A percentile compares a stretch with the other conserved stretches of the same genome.
These are phyloP conservation scores for Drosophila kanekoi DNA, from an alignment of 2,888 invertebrate species.

Conservation along the genomic window DNA sequence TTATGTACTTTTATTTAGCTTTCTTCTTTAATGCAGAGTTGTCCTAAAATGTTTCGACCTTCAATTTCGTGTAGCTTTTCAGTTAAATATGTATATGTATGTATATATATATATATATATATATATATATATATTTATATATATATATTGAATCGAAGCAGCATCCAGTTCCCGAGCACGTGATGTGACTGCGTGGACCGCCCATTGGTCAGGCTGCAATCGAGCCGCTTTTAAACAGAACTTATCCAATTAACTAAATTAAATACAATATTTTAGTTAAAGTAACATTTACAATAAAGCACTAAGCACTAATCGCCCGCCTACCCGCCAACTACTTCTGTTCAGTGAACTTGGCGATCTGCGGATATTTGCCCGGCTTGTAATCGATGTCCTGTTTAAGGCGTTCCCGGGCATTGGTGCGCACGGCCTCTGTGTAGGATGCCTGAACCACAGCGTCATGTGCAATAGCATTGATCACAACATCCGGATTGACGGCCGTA, in stretches of 20 bases:
- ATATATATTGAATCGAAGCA: constrained; percentile 18
- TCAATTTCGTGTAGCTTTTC: constrained; percentile 43
- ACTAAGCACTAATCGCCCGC: constrained; percentile 30
- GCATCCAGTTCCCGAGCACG: constrained; percentile 30
- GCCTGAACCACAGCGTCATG: constrained; percentile 82
- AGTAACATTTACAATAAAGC: constrained; percentile 75
- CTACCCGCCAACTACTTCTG: constrained; percentile 65
- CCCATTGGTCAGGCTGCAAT: neutral
- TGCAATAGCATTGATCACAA: constrained; percentile 80
- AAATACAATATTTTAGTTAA: constrained; percentile 68
- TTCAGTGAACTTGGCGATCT: constrained; percentile 84
- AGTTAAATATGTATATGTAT: constrained; percentile 15
- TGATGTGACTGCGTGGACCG: constrained; percentile 21
- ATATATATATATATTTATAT: constrained; percentile 6
- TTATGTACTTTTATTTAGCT: constrained; percentile 49
- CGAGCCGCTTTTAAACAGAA: constrained; percentile 47
- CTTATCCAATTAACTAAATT: constrained; percentile 73
- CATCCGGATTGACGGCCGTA: constrained; percentile 68
- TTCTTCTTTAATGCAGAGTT: constrained; percentile 57
- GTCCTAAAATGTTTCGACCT: constrained; percentile 46
- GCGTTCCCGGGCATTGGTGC: constrained; percentile 81
- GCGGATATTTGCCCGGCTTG: constrained; percentile 84
- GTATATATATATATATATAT: constrained; percentile 23
- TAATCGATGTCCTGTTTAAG: constrained; percentile 83
- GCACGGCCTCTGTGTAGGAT: constrained; percentile 83